Base-by-base conservation (phyloP, 2,797 vertebrate species). In the Odontamblyopus rebecca region DNA sequence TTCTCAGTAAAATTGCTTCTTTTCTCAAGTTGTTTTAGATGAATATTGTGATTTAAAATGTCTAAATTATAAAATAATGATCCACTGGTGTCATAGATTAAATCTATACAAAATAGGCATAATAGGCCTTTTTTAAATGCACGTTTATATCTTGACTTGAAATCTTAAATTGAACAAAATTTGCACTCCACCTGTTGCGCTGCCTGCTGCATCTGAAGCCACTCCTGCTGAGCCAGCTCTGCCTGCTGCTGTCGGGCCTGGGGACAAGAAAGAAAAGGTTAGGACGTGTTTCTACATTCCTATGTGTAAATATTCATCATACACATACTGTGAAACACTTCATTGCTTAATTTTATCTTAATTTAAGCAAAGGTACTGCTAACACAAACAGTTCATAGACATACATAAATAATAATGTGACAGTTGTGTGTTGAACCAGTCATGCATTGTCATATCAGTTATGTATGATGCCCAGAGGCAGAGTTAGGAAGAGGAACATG, bases 131-230 rank as follows among this genome's bases (percentile, higher is more conserved):
- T 12, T 13, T 44, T 44, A 44, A 44, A 44, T 44, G 13, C 41
- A 44, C 15, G 44, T 16, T 48, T 3, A 15, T 48, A 16, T 15
- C 44, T 48, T 15, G 13, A 16, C 7, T 57, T 26, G 9, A 57
- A 26, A 27, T 26, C 12, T 59, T 59, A 11, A 59, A 59, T 27
- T 59, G 8, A 27, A 27, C n/a, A 59, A 27, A 26, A 35, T 38
- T 8, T 38, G 5, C 15, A 18, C 4, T 0, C 4, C 8, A 61
- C 61, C 61, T 99, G 97, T 67, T 99, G 98, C 67, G 98, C 98
- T 0, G 98, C 98, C 88, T 99, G 97, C 86, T 99, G 98, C 97
- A 99, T 98, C 92, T 99, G 98, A 91, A 99, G 89, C 98, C 98
- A 98, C 83, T 99, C 97, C 91, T 99, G 98, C 85, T 99, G 98